phyloP scores from a whole-genome alignment of 2,797 vertebrate genomes.

The Nothura maculosa region DNA sequence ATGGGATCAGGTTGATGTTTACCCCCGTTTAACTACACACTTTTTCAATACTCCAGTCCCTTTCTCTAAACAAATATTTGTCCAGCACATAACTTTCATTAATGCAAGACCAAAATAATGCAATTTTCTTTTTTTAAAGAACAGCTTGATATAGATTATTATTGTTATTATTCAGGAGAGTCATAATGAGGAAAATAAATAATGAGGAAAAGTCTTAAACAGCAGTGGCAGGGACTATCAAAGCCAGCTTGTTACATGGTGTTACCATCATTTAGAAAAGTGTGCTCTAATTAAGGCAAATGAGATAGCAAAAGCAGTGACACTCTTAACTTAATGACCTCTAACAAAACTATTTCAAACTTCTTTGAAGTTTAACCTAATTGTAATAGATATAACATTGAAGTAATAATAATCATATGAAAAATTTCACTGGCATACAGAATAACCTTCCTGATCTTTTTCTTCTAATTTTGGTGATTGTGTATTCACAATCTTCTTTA shows the following conservation, averaged over 20 bases:
- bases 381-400: slow-evolving; percentile 48
- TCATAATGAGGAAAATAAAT: slow-evolving; percentile 29
- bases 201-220: slow-evolving; percentile 31
- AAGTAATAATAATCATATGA: neutral
- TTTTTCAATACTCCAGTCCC: neutral
- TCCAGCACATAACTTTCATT: neutral
- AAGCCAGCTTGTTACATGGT: slow-evolving; percentile 49
- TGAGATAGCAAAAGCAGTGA: slow-evolving; percentile 65
- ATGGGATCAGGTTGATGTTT: neutral
- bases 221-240: slow-evolving; percentile 45
- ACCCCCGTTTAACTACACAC: neutral
- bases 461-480: neutral
- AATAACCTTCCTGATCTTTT: slow-evolving; percentile 26
- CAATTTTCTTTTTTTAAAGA: neutral
- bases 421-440: neutral
- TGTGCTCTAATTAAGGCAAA: slow-evolving; percentile 74
- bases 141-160: slow-evolving; percentile 10
- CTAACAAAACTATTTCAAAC: slow-evolving; percentile 57
- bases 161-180: slow-evolving; percentile 15
- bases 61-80: slow-evolving; percentile 12
- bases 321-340: slow-evolving; percentile 73
- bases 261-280: slow-evolving; percentile 22
- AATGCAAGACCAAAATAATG: slow-evolving; percentile 46
- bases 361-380: slow-evolving; percentile 59
- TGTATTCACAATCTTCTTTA: slow-evolving; percentile 29